Percentiles rank a stretch among this genome's conserved stretches.
These are phyloP conservation scores for Nebria salina DNA, from an alignment of 2,888 invertebrate genomes.

Conservation along the genomic window DNA sequence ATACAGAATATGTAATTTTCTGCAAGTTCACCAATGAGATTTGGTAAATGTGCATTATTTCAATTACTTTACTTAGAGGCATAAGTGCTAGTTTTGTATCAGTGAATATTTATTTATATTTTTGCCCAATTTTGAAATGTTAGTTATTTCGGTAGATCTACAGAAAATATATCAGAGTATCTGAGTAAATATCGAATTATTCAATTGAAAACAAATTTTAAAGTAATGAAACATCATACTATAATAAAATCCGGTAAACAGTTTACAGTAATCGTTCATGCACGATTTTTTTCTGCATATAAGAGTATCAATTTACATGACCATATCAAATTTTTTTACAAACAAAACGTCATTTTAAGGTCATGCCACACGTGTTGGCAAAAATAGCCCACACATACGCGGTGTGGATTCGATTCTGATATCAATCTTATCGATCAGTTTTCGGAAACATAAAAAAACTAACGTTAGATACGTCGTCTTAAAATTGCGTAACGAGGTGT, in stretches of 20 bases:
- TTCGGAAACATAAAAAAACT: not conserved
- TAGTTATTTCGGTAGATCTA: no score
- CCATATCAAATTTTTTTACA: not conserved
- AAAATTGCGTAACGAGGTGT: slow-evolving; percentile 54
- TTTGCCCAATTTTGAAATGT: no score
- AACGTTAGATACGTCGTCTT: slow-evolving; percentile 43
- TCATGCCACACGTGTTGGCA: slow-evolving; percentile 1
- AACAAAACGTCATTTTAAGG: not conserved
- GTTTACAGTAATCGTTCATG: not conserved
- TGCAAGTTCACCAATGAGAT: no score
- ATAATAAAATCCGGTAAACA: not conserved
- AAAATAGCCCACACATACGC: not conserved
- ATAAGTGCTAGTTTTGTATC: no score
- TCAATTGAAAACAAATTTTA: no score
- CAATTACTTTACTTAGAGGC: no score
- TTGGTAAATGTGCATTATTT: no score
- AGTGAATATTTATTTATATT: no score
- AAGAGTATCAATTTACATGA: not conserved
- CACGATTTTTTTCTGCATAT: not conserved
- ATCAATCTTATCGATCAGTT: not conserved
- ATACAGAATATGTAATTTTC: no score
- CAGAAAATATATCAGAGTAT: no score
- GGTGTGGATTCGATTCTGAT: not conserved
- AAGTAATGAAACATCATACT: not conserved
- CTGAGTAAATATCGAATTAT: no score